These are phyloP conservation scores for Remorina albescens DNA, from an alignment of 2,797 vertebrate genomes.

Conservation along the genomic window DNA sequence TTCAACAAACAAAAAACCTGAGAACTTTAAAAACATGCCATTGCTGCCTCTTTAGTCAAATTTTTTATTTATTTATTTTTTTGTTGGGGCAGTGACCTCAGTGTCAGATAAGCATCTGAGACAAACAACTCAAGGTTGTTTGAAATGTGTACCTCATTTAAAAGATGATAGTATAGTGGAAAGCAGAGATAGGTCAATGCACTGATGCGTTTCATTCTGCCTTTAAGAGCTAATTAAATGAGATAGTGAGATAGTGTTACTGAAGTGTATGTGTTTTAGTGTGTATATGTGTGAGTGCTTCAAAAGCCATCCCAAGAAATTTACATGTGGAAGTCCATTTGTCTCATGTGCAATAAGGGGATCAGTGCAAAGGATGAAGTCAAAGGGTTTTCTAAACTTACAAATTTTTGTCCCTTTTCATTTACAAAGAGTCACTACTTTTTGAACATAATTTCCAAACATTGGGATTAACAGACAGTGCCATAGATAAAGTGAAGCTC, in stretches of 20 bases:
- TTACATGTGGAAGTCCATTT: constrained; percentile 45
- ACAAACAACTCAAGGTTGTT: constrained; percentile 79
- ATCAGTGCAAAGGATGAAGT: not conserved
- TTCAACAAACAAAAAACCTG: constrained; percentile 55
- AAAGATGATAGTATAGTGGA: constrained; percentile 55
- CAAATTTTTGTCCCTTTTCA: not conserved
- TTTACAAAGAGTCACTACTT: not conserved
- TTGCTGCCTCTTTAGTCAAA: constrained; percentile 28
- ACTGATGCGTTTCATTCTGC: constrained; percentile 65
- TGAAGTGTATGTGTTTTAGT: constrained; percentile 24
- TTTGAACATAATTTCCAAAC: not conserved
- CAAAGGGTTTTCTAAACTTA: not conserved
- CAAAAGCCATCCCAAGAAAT: constrained; percentile 53
- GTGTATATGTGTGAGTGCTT: constrained; percentile 10
- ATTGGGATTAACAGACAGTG: not conserved
- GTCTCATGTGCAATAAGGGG: constrained; percentile 14
- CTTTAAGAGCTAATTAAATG: constrained; percentile 80
- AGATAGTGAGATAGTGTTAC: constrained; percentile 70
- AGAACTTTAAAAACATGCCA: constrained; percentile 28
- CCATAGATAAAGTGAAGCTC: not conserved
- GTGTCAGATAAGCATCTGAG: constrained; percentile 71
- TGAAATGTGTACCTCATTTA: constrained; percentile 73
- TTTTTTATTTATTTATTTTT: too few species aligned
- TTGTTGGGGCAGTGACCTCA: constrained; percentile 65
- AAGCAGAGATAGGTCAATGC: constrained; percentile 50